phyloP scores from a whole-genome alignment of 2,113 vertebrate species.

The Cinclus cinclus region DNA sequence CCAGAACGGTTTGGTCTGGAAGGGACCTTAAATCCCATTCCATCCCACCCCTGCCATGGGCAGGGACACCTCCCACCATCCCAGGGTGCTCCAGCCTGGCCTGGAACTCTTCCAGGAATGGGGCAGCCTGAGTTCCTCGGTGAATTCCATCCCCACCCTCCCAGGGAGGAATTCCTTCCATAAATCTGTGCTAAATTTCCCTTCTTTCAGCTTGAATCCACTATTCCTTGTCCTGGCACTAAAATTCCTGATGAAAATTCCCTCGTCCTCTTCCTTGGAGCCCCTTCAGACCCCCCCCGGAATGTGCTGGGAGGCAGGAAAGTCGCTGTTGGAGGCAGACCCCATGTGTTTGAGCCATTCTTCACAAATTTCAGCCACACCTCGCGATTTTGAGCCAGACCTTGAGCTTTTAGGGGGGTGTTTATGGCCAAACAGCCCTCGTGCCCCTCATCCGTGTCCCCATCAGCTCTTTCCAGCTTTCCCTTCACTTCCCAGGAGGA shows the following conservation, averaged over 20 bases:
- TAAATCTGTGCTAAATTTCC: rapidly evolving
- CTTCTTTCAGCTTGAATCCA: neutral
- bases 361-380: neutral
- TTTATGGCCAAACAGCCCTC: rapidly evolving
- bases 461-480: neutral
- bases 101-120: neutral
- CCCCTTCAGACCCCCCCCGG: neutral
- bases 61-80: neutral
- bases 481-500: neutral
- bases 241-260: rapidly evolving
- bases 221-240: neutral
- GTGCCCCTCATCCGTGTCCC: neutral
- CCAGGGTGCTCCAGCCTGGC: neutral
- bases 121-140: neutral
- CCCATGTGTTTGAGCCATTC: rapidly evolving
- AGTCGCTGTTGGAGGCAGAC: rapidly evolving
- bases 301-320: neutral
- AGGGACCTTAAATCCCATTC: neutral
- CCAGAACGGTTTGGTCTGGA: neutral
- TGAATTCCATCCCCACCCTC: neutral
- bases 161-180: neutral
- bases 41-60: neutral
- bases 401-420: rapidly evolving
- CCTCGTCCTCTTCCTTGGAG: neutral
- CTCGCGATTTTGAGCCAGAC: rapidly evolving